A percentile compares a stretch with the other conserved stretches of the same genome.
These are phyloP conservation scores for Tetragonula carbonaria DNA, from an alignment of 2,888 invertebrate species.

Conservation along the genomic window DNA sequence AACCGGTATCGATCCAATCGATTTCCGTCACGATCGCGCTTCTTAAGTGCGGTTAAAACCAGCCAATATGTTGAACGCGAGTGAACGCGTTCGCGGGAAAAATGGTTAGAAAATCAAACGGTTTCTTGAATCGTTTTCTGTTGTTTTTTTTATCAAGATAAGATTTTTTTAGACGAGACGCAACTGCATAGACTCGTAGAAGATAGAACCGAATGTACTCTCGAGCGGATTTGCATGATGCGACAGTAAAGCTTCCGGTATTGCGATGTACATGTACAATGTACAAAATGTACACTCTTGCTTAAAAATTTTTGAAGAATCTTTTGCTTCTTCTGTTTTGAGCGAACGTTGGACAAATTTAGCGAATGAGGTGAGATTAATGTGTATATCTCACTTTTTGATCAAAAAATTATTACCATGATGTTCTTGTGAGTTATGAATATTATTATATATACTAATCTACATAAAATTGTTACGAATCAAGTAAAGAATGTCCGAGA, in stretches of 20 bases:
- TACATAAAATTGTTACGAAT: no score
- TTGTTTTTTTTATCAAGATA: background rate
- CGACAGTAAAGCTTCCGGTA: background rate
- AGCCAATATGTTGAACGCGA: background rate
- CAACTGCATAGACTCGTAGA: background rate
- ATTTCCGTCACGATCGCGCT: background rate
- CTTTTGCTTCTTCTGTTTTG: no score
- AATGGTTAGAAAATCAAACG: background rate
- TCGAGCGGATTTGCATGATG: background rate
- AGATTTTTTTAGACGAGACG: no score
- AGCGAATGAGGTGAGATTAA: no score
- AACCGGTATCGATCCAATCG: conserved; percentile 16
- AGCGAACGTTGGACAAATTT: no score
- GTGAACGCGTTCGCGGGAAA: background rate
- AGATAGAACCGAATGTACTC: background rate
- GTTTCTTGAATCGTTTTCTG: background rate
- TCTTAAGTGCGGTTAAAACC: background rate
- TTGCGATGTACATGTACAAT: background rate
- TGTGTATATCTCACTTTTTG: no score
- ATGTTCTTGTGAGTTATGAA: no score
- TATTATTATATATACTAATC: no score
- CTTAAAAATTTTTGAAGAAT: no score
- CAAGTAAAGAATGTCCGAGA: conserved; percentile 18
- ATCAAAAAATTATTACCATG: no score
- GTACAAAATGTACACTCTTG: no score